Evolutionary conservation across 2,888 invertebrate genomes (phyloP), one percentile per base, ranked within the genome.

Genomic region (Orthonevra nobilis): DNA sequence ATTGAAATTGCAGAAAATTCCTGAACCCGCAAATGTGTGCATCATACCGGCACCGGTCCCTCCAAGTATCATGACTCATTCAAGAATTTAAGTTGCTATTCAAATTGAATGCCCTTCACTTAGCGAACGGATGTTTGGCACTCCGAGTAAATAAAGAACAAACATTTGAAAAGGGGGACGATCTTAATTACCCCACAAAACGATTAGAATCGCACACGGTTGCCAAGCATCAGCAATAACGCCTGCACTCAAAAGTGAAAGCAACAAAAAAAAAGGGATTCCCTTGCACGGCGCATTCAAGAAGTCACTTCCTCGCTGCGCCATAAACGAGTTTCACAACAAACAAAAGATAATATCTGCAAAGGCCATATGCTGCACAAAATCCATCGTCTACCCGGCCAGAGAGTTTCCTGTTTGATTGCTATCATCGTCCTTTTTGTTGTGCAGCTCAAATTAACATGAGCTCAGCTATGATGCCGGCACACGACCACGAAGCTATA

Each of bases 371-470:
- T 58, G 44, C 44, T 50, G 38, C 32, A 52, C 28, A 52, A 68
- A 52, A 46, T 44, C 73, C 34, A 5, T 5, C 23, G 23, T 32
- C 20, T 28, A 12, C 17, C 17, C 38, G 38, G 50, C 61, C 26
- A 28, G 46, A 68, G 68, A 61, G 68, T 68, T n/a, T 74, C 68
- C 74, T 68, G 68, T 68, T 74, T 68, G 74, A 74, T 74, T 74
- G 46, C 26, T 48, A 74, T 74, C 74, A 32, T 72, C 68, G 72
- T 63, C 69, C 28, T 61, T 17, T 38, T 56, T 69, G 48, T 30
- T 54, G 30, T 40, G 46, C 58, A 61, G 70, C 36, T n/a, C 52
- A 52, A 52, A 70, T 60, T 28, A 61, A 70, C 38, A 26, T 28
- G 23, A 10, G 23, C 14, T 23, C 14, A 54, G 28, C 38, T 56